Percentiles rank a stretch among this genome's conserved stretches.
Conservation (phyloP, 2,113 vertebrate species). For the Triplophysa rosa region DNA sequence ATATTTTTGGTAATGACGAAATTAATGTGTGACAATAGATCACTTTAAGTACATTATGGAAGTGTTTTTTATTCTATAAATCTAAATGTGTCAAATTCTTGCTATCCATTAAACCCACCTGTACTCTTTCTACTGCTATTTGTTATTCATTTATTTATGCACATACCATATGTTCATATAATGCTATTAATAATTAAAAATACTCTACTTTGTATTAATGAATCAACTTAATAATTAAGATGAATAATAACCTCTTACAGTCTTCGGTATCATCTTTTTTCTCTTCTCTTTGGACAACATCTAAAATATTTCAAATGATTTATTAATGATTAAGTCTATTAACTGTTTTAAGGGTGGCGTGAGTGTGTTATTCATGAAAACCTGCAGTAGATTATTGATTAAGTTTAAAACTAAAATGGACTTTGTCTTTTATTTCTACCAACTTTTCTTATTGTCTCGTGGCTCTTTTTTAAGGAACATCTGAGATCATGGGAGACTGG, state of each 20-base stretch:
- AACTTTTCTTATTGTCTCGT: neutral
- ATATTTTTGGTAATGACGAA: too few species aligned
- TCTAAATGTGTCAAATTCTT: neutral
- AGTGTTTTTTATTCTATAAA: neutral
- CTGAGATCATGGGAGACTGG: slow-evolving; percentile 76
- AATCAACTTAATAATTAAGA: too few species aligned
- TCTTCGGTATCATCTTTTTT: neutral
- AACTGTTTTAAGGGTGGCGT: neutral
- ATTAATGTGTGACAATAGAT: too few species aligned
- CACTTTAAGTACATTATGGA: too few species aligned
- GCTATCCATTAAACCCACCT: neutral
- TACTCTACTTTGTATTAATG: too few species aligned
- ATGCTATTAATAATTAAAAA: neutral
- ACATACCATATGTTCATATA: neutral
- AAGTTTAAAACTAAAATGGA: neutral
- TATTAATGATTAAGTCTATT: slow-evolving; percentile 24
- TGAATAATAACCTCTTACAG: too few species aligned
- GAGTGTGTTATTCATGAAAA: neutral
- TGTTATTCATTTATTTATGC: neutral
- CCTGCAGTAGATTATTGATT: slow-evolving; percentile 6
- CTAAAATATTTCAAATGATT: neutral
- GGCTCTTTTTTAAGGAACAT: slow-evolving; percentile 24
- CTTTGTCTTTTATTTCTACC: neutral
- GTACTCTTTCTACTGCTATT: neutral
- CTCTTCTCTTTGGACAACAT: neutral